Evolutionary conservation across 2,888 invertebrate genomes (phyloP).

Genomic region (Zaprionus bogoriensis): DNA sequence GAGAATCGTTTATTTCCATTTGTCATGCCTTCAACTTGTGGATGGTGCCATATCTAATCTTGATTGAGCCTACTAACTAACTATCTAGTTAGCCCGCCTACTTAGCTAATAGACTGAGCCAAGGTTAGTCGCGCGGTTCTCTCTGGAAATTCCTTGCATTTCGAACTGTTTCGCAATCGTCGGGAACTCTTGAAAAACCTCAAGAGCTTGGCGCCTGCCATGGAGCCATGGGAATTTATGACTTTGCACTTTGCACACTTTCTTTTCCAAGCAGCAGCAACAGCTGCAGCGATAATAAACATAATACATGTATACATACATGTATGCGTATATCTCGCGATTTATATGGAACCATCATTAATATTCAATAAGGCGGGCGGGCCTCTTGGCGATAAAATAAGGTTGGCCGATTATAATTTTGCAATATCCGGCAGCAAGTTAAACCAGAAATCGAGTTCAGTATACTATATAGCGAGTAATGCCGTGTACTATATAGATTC

Average conservation of each 20-base stretch:
- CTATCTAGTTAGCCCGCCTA: not conserved
- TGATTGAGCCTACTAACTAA: not conserved
- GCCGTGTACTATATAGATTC: not conserved
- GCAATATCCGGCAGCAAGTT: constrained; percentile 60
- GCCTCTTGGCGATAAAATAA: not conserved
- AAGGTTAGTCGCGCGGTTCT: constrained; percentile 1
- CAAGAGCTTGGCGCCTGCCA: not conserved
- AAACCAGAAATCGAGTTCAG: constrained; percentile 13
- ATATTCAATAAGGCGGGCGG: not conserved
- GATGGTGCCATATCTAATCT: not conserved
- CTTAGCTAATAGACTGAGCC: not conserved
- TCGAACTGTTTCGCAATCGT: not conserved
- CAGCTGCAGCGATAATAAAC: not conserved
- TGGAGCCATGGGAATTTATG: not conserved
- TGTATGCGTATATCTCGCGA: not conserved
- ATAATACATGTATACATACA: not conserved
- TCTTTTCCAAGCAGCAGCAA: not conserved
- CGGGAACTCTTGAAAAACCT: no score
- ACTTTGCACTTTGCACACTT: not conserved
- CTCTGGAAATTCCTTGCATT: not conserved
- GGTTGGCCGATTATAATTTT: constrained; percentile 26
- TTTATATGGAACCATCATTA: not conserved
- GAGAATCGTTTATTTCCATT: constrained; percentile 11
- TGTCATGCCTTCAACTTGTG: constrained; percentile 22
- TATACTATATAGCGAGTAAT: not conserved